Evolutionary conservation across 2,888 invertebrate species (phyloP), one percentile per base, ranked within the genome.

Genomic region (Xestia ashworthii): DNA sequence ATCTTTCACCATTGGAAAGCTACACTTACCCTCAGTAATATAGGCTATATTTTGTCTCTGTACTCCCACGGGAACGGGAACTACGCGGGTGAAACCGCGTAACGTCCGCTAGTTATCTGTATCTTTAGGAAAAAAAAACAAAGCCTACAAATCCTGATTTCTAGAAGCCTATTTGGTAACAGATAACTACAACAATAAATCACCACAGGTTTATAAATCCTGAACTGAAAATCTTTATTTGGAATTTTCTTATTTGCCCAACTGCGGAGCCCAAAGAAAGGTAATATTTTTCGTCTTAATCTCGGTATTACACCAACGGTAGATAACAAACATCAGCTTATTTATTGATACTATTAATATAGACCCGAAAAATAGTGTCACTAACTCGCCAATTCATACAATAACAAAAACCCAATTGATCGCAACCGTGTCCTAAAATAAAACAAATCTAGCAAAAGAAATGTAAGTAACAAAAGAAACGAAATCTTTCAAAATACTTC

Each of bases 401-500:
- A 44, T 6, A 44, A 41, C 41, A 44, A 44, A 41, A 68, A 81
- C 12, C 64, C 69, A 72, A 77, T 83, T 74, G 55, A 53, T 77
- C 72, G 71, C 38, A 66, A 60, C 25, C 66, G 41, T 65, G 60
- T 73, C 62, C 46, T 14, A 68, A 71, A 81, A 81, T 80, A 71
- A 84, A 79, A 58, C 38, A 50, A 65, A 62, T 48, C 9, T 48
- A 74, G 48, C 38, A 68, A 73, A 83, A 71, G 60, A 80, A 77
- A 46, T 46, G 53, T 64, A 69, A 75, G 53, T 66, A 87, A 81
- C 70, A 82, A 81, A 80, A 22, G 69, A 64, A 80, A 71, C 19
- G 55, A 62, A 68, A 64, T 82, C 81, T 44, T 71, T 76, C 81
- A 75, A 66, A 76, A 80, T 84, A 80, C 72, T 81, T 71, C 79